A percentile compares a stretch with the other conserved stretches of the same genome.
Conservation (phyloP, 2,113 vertebrate genomes). For the Mormyrus iriodes region DNA sequence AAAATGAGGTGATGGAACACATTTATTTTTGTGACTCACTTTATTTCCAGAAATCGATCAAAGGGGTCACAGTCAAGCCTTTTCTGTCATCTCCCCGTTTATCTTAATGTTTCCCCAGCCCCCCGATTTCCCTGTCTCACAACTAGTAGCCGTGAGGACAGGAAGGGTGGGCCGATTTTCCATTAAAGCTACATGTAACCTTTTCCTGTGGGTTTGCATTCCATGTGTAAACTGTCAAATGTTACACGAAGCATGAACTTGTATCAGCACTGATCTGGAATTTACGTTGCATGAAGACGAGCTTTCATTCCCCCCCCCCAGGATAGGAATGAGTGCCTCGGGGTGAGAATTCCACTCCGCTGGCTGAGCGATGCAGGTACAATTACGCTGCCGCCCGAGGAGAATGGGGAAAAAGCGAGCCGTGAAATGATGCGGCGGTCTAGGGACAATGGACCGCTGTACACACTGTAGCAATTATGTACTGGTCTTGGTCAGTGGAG, state of each 20-base stretch:
- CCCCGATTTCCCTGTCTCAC: not conserved
- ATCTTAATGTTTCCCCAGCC: not conserved
- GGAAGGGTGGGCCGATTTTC: not conserved
- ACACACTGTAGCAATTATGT: not conserved
- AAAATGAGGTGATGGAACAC: constrained; percentile 31
- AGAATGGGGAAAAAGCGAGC: not conserved
- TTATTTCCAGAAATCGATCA: not conserved
- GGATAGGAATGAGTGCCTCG: not conserved
- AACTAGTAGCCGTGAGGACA: not conserved
- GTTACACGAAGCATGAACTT: not conserved
- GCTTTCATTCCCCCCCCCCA: not conserved
- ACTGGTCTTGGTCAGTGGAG: not conserved
- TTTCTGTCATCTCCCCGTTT: not conserved
- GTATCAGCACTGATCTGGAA: not conserved
- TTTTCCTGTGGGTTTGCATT: not conserved
- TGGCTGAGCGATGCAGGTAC: not conserved
- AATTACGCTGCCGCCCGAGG: not conserved
- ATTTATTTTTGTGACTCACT: constrained; percentile 22
- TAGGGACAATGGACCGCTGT: not conserved
- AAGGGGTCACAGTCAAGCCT: constrained; percentile 1
- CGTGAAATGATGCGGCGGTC: not conserved
- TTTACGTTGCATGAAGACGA: not conserved
- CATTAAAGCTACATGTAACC: not conserved
- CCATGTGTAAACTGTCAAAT: not conserved
- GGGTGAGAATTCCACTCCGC: not conserved